A percentile compares a stretch with the other conserved stretches of the same genome.
Evolutionary conservation across 1,140 invertebrate species (phyloP).

Genomic region (Homarus americanus): DNA sequence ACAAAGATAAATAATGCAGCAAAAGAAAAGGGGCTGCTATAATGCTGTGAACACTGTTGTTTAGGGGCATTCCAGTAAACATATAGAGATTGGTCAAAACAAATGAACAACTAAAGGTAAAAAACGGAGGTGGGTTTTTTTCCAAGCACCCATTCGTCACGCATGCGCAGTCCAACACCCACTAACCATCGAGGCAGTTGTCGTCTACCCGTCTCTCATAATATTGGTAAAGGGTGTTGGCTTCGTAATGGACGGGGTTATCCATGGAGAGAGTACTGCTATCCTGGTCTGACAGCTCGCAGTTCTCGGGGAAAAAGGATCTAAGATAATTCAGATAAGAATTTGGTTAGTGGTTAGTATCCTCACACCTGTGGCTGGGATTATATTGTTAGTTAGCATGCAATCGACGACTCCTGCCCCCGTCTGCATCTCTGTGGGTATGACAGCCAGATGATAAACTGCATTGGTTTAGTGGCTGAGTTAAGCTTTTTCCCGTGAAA

Average conservation of each 20-base stretch:
- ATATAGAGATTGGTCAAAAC: not conserved
- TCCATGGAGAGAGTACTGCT: not conserved
- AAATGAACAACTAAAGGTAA: not conserved
- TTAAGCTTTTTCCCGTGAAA: too few relatives aligned
- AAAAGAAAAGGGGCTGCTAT: too few relatives aligned
- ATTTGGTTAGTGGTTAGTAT: not conserved
- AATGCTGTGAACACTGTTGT: too few relatives aligned
- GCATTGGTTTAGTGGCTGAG: too few relatives aligned
- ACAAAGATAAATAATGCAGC: too few relatives aligned
- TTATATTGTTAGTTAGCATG: not conserved
- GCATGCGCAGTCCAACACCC: not conserved
- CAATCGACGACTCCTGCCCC: not conserved
- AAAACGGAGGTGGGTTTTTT: not conserved
- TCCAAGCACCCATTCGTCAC: too few relatives aligned
- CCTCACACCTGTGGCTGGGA: not conserved
- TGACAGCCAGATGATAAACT: too few relatives aligned
- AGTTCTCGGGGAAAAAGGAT: conserved; percentile 53
- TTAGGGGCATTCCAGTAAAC: not conserved
- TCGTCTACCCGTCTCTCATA: conserved; percentile 29
- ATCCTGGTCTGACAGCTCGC: conserved; percentile 48
- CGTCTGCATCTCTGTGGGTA: too few relatives aligned
- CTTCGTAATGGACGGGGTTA: conserved; percentile 22
- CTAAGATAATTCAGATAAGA: not conserved
- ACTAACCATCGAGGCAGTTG: conserved; percentile 57
- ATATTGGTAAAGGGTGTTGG: conserved; percentile 38